These are phyloP conservation scores for Vanessa cardui DNA, from an alignment of 2,888 invertebrate genomes.

Conservation along the genomic window DNA sequence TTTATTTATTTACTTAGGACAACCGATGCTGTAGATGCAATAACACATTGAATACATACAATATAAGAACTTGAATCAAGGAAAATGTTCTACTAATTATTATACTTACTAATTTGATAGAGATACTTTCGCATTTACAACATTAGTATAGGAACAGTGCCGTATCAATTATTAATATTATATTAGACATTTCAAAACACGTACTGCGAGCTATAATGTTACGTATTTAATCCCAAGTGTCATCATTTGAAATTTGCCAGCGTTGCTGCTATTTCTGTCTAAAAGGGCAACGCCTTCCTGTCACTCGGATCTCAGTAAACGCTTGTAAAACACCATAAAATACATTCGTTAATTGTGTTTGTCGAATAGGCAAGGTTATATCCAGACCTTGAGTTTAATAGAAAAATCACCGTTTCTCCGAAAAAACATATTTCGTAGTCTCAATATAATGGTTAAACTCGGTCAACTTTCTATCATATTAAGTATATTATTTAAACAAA, in stretches of 20 bases:
- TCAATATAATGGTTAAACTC: no score
- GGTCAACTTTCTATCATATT: no score
- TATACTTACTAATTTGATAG: no score
- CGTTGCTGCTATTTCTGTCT: slow-evolving; percentile 48
- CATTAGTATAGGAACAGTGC: background rate
- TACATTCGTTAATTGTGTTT: slow-evolving; percentile 18
- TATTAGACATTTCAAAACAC: background rate
- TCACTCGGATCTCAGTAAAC: slow-evolving; percentile 24
- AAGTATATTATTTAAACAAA: no score
- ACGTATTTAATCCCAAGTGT: slow-evolving; percentile 19
- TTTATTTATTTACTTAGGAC: no score
- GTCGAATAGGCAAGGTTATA: slow-evolving; percentile 19
- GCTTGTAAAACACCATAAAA: slow-evolving; percentile 34
- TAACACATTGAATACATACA: no score
- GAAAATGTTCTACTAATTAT: no score
- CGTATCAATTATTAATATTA: background rate
- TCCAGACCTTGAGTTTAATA: slow-evolving; percentile 7
- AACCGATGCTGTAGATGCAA: no score
- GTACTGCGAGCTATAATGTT: background rate
- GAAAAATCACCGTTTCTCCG: background rate
- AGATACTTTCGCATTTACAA: no score
- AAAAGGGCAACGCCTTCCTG: slow-evolving; percentile 46
- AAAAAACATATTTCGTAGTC: no score
- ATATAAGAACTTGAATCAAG: no score
- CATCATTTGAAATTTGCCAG: slow-evolving; percentile 48